Evolutionary conservation across 2,797 vertebrate species (phyloP).

Genomic region (Rhynchonycteris naso): DNA sequence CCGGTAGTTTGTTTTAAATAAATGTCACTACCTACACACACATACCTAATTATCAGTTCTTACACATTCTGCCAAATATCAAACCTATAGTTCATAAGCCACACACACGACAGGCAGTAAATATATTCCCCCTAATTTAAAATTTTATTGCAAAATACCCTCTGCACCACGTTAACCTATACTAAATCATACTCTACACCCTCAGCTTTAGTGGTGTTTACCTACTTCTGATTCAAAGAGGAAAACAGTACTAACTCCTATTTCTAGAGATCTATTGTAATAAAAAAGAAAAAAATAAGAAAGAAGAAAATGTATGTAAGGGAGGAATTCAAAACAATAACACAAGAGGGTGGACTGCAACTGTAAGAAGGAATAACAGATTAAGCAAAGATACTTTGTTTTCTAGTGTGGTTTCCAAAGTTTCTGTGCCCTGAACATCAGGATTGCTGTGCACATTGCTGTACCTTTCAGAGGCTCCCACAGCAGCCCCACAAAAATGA

Average conservation of each 20-base stretch:
- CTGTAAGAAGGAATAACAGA: slow-evolving; percentile 49
- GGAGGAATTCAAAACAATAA: slow-evolving; percentile 62
- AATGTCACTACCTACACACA: slow-evolving; percentile 86
- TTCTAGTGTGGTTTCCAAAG: slow-evolving; percentile 51
- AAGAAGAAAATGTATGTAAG: not conserved
- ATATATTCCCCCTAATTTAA: slow-evolving; percentile 86
- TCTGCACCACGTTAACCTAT: slow-evolving; percentile 83
- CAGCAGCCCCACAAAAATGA: slow-evolving; percentile 14
- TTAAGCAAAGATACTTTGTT: slow-evolving; percentile 24
- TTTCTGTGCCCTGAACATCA: not conserved
- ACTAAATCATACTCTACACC: slow-evolving; percentile 84
- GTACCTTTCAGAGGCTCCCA: slow-evolving; percentile 61
- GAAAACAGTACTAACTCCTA: slow-evolving; percentile 63
- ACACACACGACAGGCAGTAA: slow-evolving; percentile 85
- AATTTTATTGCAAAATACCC: slow-evolving; percentile 87
- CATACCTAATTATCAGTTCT: slow-evolving; percentile 87
- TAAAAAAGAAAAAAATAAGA: slow-evolving; percentile 8
- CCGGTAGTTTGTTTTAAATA: slow-evolving; percentile 86
- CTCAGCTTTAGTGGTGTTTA: slow-evolving; percentile 80
- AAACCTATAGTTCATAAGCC: slow-evolving; percentile 86
- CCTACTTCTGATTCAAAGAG: slow-evolving; percentile 76
- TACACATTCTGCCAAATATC: slow-evolving; percentile 87
- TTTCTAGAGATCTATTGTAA: slow-evolving; percentile 65
- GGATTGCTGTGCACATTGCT: slow-evolving; percentile 19
- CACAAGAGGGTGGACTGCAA: not conserved